Evolutionary conservation across 2,797 vertebrate genomes (phyloP).

Genomic region (Rhinoraja longicauda): DNA sequence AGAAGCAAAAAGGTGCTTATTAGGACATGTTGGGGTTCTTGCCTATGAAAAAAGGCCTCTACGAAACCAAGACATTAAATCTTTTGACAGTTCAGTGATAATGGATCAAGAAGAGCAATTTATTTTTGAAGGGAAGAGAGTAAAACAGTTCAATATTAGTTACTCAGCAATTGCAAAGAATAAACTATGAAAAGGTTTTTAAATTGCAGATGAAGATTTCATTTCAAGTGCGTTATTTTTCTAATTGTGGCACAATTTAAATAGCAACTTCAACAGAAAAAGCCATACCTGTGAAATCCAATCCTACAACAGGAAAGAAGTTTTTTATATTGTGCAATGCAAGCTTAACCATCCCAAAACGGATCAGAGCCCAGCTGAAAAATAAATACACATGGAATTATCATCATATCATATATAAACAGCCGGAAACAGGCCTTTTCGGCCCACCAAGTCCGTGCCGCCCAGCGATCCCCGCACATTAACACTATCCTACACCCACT

Average conservation of each 20-base stretch:
- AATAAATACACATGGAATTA: conserved; percentile 1
- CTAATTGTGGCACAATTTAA: not conserved
- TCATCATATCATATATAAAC: no score
- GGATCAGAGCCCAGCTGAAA: conserved; percentile 85
- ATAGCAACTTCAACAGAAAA: conserved; percentile 7
- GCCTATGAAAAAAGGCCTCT: no score
- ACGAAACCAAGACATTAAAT: not conserved
- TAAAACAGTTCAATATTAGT: not conserved
- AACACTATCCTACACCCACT: no score
- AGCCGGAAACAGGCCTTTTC: no score
- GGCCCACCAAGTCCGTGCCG: no score
- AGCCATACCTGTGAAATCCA: conserved; percentile 80
- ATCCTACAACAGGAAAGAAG: conserved; percentile 87
- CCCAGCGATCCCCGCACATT: no score
- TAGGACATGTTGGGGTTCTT: no score
- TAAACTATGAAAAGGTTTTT: not conserved
- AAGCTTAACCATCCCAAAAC: conserved; percentile 87
- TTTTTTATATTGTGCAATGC: conserved; percentile 84
- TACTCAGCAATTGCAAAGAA: not conserved
- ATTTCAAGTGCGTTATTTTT: not conserved
- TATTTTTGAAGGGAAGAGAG: not conserved
- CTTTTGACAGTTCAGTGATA: not conserved
- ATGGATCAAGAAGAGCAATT: not conserved
- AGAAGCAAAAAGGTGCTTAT: no score
- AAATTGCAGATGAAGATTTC: not conserved